Evolutionary conservation across 2,888 invertebrate species (phyloP), one percentile per base, ranked within the genome.

Genomic region (Cataglyphis rosenhaueri): DNA sequence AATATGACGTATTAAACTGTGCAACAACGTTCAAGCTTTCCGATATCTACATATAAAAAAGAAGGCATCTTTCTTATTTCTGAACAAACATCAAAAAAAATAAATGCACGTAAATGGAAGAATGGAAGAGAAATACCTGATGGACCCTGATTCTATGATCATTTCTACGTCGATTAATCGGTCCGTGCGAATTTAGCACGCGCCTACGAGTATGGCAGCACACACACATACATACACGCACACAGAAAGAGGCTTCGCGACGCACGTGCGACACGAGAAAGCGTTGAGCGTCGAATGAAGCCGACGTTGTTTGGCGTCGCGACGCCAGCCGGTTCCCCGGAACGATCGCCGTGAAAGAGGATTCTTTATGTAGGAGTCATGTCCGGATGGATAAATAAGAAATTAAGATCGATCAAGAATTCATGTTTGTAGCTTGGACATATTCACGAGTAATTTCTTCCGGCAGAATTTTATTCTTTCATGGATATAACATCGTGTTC

Each of bases 281-380:
- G 90, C 85, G 92, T 87, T 89, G 83, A 90, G 87, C 86, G 86
- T 86, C 88, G 91, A 93, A 90, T 93, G 93, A 91, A 88, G 82
- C 71, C 86, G 88, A 87, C 75, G 84, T 82, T 66, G 84, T 82
- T 66, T 25, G 83, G 87, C 88, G 87, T 87, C 87, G 86, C 81
- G 88, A 87, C 88, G 90, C 91, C 90, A 90, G 52, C n/a, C n/a
- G 52, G n/a, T 52, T 52, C 6, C 52, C 52, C 25, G 25, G 29
- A 0, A 9, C 8, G 15, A 12, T 32, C 59, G 32, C 32, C 41
- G 52, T 25, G 25, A 18, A 41, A 32, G 18, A 44, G 12, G 1
- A 78, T 10, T 10, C 9, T 15, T 32, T 41, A 10, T 15, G 35
- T 32, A 18, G 18, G 1, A 9, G 6, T 8, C 21, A 2, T 18